Conservation (phyloP, 2,888 invertebrate genomes). For the Amaurobius ferox region DNA sequence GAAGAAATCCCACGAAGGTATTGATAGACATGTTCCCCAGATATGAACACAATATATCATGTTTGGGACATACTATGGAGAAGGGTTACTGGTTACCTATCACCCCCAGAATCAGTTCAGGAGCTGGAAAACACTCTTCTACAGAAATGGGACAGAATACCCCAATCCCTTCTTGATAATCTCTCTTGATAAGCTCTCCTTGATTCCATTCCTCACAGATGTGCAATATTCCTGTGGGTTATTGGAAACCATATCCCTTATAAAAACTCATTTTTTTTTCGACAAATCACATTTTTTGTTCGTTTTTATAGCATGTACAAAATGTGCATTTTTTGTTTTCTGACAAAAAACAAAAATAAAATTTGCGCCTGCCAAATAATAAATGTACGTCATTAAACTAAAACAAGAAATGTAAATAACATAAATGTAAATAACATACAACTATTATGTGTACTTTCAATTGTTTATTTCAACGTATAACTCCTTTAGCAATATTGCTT, state of each 20-base stretch:
- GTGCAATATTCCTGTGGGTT: not conserved
- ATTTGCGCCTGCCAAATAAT: too few species aligned
- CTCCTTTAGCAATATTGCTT: too few species aligned
- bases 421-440: too few species aligned
- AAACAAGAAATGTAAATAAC: too few species aligned
- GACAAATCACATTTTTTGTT: not conserved
- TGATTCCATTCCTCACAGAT: not conserved
- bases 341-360: not conserved
- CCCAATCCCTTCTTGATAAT: not conserved
- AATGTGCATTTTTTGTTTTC: not conserved
- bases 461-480: too few species aligned
- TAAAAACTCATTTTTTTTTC: not conserved
- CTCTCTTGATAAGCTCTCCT: too few species aligned
- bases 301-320: not conserved
- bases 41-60: not conserved
- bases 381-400: too few species aligned
- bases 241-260: not conserved
- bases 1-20: not conserved
- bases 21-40: not conserved
- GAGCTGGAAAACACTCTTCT: not conserved
- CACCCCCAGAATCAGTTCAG: constrained; percentile 11
- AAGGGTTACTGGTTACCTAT: not conserved
- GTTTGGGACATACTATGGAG: not conserved
- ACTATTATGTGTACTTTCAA: too few species aligned
- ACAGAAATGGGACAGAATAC: not conserved